A percentile compares a stretch with the other conserved stretches of the same genome.
These are phyloP conservation scores for Folsomia candida DNA, from an alignment of 2,888 invertebrate genomes.

Conservation along the genomic window DNA sequence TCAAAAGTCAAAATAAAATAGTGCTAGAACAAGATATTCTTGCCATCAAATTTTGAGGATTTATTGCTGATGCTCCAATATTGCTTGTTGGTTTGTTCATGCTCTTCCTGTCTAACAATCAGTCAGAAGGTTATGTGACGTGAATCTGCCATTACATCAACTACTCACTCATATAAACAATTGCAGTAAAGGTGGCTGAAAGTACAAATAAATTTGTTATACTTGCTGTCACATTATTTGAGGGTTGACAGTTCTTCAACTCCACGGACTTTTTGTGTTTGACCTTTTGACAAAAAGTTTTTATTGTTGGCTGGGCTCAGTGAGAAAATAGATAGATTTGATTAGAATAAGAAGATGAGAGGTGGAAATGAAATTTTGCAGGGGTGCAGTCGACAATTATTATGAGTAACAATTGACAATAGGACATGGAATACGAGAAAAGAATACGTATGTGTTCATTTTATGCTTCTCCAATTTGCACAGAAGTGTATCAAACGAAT, in stretches of 20 bases:
- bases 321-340: too few species aligned
- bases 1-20: neutral
- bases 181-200: neutral
- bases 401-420: neutral
- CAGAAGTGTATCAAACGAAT: neutral
- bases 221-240: neutral
- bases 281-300: neutral
- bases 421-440: neutral
- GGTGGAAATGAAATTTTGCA: neutral
- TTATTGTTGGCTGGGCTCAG: too few species aligned
- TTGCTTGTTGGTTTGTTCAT: too few species aligned
- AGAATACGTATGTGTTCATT: too few species aligned
- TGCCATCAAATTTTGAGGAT: too few species aligned
- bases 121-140: neutral
- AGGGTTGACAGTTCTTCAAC: neutral
- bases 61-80: too few species aligned
- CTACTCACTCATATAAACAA: too few species aligned
- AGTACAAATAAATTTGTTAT: neutral
- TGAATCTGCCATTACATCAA: too few species aligned
- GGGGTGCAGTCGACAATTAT: neutral
- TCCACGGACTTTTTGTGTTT: neutral
- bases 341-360: neutral
- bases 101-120: neutral
- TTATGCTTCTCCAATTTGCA: neutral
- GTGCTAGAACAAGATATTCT: neutral